Percentiles rank a stretch among this genome's conserved stretches.
phyloP scores from a whole-genome alignment of 1,140 invertebrate genomes.

The Diploscapter pachys region DNA sequence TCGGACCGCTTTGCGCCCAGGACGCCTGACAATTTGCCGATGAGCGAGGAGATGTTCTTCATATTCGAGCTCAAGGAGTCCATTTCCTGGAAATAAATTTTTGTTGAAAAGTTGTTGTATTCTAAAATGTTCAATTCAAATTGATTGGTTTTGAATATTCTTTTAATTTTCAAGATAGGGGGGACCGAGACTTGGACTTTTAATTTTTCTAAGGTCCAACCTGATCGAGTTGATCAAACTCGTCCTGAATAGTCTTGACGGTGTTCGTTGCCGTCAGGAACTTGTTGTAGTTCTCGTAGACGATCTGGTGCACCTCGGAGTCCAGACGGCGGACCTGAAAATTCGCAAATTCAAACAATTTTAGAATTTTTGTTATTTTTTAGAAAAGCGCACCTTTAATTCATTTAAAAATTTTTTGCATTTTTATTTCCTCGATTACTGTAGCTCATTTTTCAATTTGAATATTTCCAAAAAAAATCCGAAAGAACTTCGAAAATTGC shows the following conservation, averaged over 20 bases:
- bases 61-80: conserved; percentile 86
- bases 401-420: too few species aligned
- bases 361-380: too few species aligned
- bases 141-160: too few species aligned
- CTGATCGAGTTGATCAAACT: conserved; percentile 47
- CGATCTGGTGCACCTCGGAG: conserved; percentile 97
- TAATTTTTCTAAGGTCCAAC: conserved; percentile 59
- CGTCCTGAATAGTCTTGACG: conserved; percentile 71
- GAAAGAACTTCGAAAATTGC: background rate
- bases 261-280: conserved; percentile 98
- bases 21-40: conserved; percentile 83
- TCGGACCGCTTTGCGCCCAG: conserved; percentile 75
- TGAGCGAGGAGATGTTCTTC: conserved; percentile 84
- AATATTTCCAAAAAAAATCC: too few species aligned
- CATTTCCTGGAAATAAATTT: conserved; percentile 73
- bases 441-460: background rate
- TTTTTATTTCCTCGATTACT: too few species aligned
- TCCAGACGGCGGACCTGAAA: conserved; percentile 76
- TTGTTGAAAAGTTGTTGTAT: too few species aligned
- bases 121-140: too few species aligned
- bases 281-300: conserved; percentile 99
- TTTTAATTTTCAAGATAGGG: too few species aligned
- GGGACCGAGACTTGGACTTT: conserved; percentile 1
- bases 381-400: too few species aligned
- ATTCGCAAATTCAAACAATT: too few species aligned